Base-by-base conservation (phyloP, 2,113 vertebrate species). In the Asarcornis scutulata region DNA sequence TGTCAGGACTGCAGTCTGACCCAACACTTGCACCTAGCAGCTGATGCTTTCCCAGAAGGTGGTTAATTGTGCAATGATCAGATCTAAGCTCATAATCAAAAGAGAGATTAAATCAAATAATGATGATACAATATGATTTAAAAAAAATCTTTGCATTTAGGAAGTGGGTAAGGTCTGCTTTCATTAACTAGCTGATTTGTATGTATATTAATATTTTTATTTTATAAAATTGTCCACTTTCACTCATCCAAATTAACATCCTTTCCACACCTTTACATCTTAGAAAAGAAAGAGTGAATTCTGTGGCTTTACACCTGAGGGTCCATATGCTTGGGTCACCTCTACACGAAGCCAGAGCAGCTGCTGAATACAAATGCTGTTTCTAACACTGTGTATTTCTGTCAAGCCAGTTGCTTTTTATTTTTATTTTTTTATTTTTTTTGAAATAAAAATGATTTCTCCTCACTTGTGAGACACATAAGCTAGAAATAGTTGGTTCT, bases 201-300 rank as follows among this genome's bases (percentile, higher is more conserved):
- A 20, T 58, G 29, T 17, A 18, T 73, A n/a, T 56, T 38, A 76
- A 48, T 81, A 59, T 56, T 82, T 88, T 56, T 69, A 38, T 50
- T 89, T 69, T 5, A 69, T 34, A 52, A 82, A 84, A 69, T 36
- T 6, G 32, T 11, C 8, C 32, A 73, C 13, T 83, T 93, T 40
- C 83, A 16, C 29, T 66, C 26, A 76, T 56, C 29, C 15, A 62
- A 73, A 93, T 69, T 34, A 89, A 31, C n/a, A 77, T 40, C 55
- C 26, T 76, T 83, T 53, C 12, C 63, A 86, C 8, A 40, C 2
- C 23, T 89, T 78, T 38, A 62, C 53, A 36, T 32, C 50, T 78
- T 8, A 83, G 68, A 89, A 95, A 74, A 89, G 62, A 83, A 78
- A 68, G 72, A 87, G 62, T 66, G 88, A 92, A 89, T 80, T 66